phyloP scores from a whole-genome alignment of 2,888 invertebrate species.

The Schizaphis graminum region DNA sequence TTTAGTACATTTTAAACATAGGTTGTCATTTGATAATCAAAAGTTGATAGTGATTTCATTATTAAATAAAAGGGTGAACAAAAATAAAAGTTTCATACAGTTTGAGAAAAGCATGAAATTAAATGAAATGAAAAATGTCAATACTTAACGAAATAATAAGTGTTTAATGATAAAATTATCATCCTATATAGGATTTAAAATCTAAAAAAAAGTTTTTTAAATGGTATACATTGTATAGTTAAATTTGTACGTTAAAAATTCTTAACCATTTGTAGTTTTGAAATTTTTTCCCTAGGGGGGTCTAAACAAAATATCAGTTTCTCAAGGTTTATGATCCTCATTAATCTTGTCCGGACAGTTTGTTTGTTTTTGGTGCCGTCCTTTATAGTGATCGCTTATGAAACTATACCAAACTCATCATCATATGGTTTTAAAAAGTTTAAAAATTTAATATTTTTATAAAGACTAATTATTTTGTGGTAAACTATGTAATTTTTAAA shows the following conservation, averaged over 20 bases:
- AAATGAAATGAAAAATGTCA: too few relatives aligned
- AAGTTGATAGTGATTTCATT: too few relatives aligned
- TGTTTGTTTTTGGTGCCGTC: background rate
- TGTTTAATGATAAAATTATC: too few relatives aligned
- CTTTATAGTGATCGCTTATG: constrained; percentile 6
- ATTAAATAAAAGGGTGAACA: too few relatives aligned
- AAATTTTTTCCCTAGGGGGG: background rate
- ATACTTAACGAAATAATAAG: too few relatives aligned
- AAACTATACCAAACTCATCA: constrained; percentile 25
- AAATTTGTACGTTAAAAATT: background rate
- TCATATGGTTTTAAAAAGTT: background rate
- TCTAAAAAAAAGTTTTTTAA: background rate
- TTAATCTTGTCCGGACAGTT: constrained; percentile 6
- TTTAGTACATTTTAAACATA: too few relatives aligned
- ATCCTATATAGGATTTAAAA: background rate
- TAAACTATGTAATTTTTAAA: background rate
- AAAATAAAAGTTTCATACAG: too few relatives aligned
- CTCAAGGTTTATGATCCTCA: constrained; percentile 10
- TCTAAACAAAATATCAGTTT: constrained; percentile 20
- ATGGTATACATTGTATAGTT: background rate
- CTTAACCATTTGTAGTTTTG: constrained; percentile 3
- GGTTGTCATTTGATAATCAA: too few relatives aligned
- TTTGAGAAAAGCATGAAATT: too few relatives aligned
- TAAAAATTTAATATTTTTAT: background rate
- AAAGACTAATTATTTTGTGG: background rate